Evolutionary conservation across 2,113 vertebrate genomes (phyloP), one percentile per base, ranked within the genome.

Genomic region (Mobula hypostoma): DNA sequence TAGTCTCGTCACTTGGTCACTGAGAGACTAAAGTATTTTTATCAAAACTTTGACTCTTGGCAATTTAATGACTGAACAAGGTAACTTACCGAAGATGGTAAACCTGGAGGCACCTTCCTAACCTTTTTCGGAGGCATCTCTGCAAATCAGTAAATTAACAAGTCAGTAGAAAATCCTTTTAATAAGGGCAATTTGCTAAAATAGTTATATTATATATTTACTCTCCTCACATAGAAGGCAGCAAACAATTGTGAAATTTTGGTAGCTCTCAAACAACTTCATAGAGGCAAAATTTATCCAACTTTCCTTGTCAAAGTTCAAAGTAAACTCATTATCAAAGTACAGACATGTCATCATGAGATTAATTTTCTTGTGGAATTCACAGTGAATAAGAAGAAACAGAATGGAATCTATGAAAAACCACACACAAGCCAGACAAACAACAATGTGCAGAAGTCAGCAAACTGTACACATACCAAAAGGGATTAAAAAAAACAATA

Each of bases 111-210:
- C 96, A 99, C 98, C 96, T 99, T 99, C 61, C 98, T 97, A 95
- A 99, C 98, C 97, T 99, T 99, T 97, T 99, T 99, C 95, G 98
- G 96, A 95, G 98, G 98, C 94, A 98, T 97, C 94, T 99, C 98
- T 99, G 97, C 95, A 97, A 97, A 94, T 94, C 76, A 94, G 95
- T 96, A 96, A 70, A 24, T 76, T 24, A 74, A 24, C 70, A 72
- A 27, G 70, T 93, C 74, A 93, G 91, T 29, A 29, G 19, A 56
- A 17, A 68, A 2, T 29, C 36, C 85, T 32, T 66, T 88, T 15
- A 66, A 66, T 7, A 29, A 66, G n/a, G 85, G 29, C 29, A 32
- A n/a, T 63, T 90, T 90, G 61, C 66, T 29, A 61, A 87, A 61
- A 61, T 27, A 85, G 58, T 11, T 58, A 56, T 14, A 90, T 90